phyloP scores from a whole-genome alignment of 2,113 vertebrate species.

The Daphoenositta chrysoptera region DNA sequence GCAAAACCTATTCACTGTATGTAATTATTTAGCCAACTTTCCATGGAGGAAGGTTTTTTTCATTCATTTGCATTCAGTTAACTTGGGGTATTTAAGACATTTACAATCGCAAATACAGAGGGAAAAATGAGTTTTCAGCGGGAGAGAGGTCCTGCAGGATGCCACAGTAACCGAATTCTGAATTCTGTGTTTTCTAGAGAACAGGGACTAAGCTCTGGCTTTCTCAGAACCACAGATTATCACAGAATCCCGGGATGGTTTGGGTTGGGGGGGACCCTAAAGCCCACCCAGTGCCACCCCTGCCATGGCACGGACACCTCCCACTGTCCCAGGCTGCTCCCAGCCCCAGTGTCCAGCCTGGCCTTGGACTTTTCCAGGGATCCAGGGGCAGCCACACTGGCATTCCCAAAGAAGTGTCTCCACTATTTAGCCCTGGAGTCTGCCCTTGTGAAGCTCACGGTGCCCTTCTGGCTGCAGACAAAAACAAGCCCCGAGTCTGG shows the following conservation, averaged over 20 bases:
- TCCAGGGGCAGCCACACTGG: neutral
- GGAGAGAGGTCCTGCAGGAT: neutral
- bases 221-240: neutral
- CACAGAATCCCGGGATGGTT: neutral
- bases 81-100: neutral
- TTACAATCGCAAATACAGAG: neutral
- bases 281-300: neutral
- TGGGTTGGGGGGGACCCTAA: neutral
- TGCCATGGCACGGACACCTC: neutral
- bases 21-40: neutral
- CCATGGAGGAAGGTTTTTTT: neutral
- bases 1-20: neutral
- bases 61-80: neutral
- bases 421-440: neutral
- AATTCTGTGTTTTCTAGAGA: neutral
- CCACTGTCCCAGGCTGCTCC: neutral
- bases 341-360: rapidly evolving
- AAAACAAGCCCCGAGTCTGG: neutral
- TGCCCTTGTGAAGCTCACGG: neutral
- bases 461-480: neutral
- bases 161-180: neutral
- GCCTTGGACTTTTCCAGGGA: rapidly evolving
- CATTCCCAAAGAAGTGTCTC: neutral
- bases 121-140: neutral
- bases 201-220: neutral